Percentiles rank a stretch among this genome's conserved stretches.
These are phyloP conservation scores for Panurus biarmicus DNA, from an alignment of 2,113 vertebrate species.

Conservation along the genomic window DNA sequence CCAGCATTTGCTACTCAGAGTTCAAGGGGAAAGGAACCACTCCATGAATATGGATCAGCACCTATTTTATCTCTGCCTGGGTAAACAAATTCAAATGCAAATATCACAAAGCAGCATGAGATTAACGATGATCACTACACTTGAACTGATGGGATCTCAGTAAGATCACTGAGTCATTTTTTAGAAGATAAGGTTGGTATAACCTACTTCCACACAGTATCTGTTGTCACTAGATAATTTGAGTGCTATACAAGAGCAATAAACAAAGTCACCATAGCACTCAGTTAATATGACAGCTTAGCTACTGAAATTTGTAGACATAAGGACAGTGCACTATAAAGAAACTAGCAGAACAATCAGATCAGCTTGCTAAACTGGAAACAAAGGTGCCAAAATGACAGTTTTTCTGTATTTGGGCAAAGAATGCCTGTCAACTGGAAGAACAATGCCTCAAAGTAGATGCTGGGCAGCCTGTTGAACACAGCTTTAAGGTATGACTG, in stretches of 20 bases:
- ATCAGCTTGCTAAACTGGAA: background rate
- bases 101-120: background rate
- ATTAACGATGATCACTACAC: background rate
- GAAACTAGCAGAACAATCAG: background rate
- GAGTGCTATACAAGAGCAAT: background rate
- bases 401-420: background rate
- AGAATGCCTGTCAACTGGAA: background rate
- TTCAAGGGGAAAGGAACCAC: background rate
- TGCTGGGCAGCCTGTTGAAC: background rate
- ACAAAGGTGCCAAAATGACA: background rate
- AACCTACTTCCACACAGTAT: background rate
- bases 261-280: background rate
- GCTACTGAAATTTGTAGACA: background rate
- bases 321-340: background rate
- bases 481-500: background rate
- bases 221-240: background rate
- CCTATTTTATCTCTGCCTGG: background rate
- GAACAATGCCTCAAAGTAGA: background rate
- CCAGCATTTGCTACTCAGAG: background rate
- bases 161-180: background rate
- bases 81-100: background rate
- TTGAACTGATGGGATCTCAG: background rate
- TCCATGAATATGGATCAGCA: background rate
- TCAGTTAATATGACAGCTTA: background rate
- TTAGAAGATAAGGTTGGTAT: background rate